A percentile compares a stretch with the other conserved stretches of the same genome.
These are phyloP conservation scores for Trichogramma pretiosum DNA, from an alignment of 1,140 invertebrate species.

Conservation along the genomic window DNA sequence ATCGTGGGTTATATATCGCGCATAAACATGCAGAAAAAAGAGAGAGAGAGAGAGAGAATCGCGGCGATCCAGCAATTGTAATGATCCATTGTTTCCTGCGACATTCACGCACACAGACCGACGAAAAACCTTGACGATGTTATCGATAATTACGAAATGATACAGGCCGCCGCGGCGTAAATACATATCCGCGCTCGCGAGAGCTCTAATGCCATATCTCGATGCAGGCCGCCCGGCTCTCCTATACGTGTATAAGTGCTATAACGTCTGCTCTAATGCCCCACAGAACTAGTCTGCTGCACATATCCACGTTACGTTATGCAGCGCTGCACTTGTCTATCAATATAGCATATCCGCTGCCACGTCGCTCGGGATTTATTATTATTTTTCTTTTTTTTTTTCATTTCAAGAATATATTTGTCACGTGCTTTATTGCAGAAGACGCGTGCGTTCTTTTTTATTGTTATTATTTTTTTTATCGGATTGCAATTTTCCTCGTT, in stretches of 20 bases:
- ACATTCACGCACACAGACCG: too few species aligned
- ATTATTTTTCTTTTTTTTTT: too few species aligned
- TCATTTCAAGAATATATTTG: slow-evolving; percentile 36
- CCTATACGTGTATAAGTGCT: too few species aligned
- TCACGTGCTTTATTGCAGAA: slow-evolving; percentile 30
- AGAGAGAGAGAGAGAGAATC: slow-evolving; percentile 15
- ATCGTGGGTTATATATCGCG: slow-evolving; percentile 10
- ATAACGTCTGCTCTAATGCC: too few species aligned
- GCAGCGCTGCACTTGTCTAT: slow-evolving; percentile 36
- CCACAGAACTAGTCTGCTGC: too few species aligned
- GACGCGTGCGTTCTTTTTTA: too few species aligned
- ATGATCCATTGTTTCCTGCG: slow-evolving; percentile 45
- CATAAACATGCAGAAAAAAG: slow-evolving; percentile 11
- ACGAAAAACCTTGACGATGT: slow-evolving; percentile 46
- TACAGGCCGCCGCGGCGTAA: slow-evolving; percentile 45
- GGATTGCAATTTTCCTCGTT: slow-evolving; percentile 5
- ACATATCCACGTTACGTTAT: too few species aligned
- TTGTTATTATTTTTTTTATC: too few species aligned
- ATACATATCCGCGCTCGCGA: slow-evolving; percentile 23
- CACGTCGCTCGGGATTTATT: too few species aligned
- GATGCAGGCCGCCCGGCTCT: slow-evolving; percentile 28
- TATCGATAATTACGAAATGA: slow-evolving; percentile 48
- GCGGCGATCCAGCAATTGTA: slow-evolving; percentile 28
- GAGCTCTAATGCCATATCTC: slow-evolving; percentile 34
- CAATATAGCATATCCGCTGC: slow-evolving; percentile 32